Conservation (phyloP, 2,888 invertebrate species). For the Sinotaia quadrata region DNA sequence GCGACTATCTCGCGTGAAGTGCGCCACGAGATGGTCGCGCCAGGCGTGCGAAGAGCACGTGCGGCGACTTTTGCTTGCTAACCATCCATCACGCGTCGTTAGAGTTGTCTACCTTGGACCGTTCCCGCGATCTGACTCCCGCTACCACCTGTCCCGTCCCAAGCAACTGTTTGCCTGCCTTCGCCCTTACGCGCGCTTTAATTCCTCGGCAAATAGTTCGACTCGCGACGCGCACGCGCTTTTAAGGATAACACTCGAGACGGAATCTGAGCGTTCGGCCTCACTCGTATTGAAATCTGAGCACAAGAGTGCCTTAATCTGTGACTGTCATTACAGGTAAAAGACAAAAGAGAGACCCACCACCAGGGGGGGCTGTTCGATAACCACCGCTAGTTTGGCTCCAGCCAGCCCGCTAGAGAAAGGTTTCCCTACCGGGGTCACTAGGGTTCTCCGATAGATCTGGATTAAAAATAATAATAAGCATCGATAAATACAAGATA, state of each 20-base stretch:
- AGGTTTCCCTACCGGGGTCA: too few relatives aligned
- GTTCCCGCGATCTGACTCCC: neutral
- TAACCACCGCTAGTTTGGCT: too few relatives aligned
- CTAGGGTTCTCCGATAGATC: too few relatives aligned
- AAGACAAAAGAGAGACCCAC: neutral
- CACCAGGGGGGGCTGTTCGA: too few relatives aligned
- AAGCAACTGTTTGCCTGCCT: conserved; percentile 17
- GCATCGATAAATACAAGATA: too few relatives aligned
- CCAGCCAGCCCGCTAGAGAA: too few relatives aligned
- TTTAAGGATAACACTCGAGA: neutral
- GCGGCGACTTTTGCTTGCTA: conserved; percentile 21
- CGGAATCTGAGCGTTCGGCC: neutral
- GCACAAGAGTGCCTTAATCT: neutral
- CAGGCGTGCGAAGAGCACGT: conserved; percentile 19
- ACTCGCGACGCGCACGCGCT: conserved; percentile 1
- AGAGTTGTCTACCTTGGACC: conserved; percentile 14
- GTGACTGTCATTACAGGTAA: too few relatives aligned
- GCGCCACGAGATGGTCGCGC: conserved; percentile 7
- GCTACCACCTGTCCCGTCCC: conserved; percentile 14
- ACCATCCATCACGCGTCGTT: conserved; percentile 24
- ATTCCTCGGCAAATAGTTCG: conserved; percentile 23
- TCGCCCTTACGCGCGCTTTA: conserved; percentile 9
- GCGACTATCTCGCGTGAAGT: neutral
- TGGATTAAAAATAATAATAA: too few relatives aligned
- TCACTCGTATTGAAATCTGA: neutral